phyloP scores from a whole-genome alignment of 2,888 invertebrate species.

The Trachelus tabidus region DNA sequence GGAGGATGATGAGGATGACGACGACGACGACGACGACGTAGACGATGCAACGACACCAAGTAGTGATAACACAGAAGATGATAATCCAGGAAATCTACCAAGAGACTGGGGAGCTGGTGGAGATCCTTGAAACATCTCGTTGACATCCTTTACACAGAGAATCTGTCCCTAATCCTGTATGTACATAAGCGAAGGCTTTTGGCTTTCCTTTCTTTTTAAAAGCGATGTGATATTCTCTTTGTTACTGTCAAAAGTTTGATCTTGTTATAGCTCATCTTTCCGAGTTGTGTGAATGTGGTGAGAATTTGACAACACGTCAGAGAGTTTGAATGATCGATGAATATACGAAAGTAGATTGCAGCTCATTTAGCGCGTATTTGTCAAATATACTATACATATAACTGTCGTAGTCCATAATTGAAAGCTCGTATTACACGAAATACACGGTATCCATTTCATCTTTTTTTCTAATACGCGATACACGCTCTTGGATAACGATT shows the following conservation, averaged over 20 bases:
- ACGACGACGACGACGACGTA: constrained; percentile 18
- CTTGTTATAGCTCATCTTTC: not conserved
- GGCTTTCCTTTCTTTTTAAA: not conserved
- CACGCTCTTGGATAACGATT: not conserved
- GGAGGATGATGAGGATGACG: constrained; percentile 27
- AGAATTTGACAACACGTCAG: not conserved
- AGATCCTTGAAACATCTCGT: constrained; percentile 15
- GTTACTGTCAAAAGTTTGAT: not conserved
- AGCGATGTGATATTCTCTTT: not conserved
- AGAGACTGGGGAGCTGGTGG: constrained; percentile 20
- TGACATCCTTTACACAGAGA: not conserved
- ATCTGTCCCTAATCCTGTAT: not conserved
- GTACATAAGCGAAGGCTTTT: not conserved
- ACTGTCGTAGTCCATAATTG: not conserved
- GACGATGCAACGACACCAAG: constrained; percentile 23
- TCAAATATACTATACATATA: not conserved
- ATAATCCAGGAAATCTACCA: constrained; percentile 5
- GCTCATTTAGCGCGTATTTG: not conserved
- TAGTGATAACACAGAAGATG: constrained; percentile 16
- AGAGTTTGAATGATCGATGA: not conserved
- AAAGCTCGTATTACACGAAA: not conserved
- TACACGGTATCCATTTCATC: not conserved
- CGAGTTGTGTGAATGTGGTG: not conserved
- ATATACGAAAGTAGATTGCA: not conserved
- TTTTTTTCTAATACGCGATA: not conserved